Evolutionary conservation across 1,140 invertebrate genomes (phyloP).

Genomic region (Planococcus citri): DNA sequence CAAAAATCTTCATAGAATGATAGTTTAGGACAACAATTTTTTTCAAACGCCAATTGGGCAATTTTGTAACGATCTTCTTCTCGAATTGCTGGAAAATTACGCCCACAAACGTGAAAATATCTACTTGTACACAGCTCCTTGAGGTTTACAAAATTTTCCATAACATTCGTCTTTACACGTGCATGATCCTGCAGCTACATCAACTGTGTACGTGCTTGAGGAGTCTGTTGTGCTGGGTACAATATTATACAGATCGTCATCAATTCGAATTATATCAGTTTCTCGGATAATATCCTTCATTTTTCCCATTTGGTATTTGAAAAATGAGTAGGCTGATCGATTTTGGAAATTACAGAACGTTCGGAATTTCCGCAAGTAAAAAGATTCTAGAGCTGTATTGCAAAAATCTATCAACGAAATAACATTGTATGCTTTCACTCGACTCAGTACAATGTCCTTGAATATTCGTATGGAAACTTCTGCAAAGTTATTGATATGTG

Average conservation of each 20-base stretch:
- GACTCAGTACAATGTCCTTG: background rate
- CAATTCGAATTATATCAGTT: background rate
- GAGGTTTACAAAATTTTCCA: constrained; percentile 15
- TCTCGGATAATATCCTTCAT: background rate
- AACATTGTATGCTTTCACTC: constrained; percentile 17
- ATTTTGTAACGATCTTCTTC: background rate
- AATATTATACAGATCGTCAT: background rate
- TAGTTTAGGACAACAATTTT: no score
- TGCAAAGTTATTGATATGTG: constrained; percentile 14
- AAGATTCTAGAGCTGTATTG: background rate
- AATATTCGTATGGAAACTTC: constrained; percentile 16
- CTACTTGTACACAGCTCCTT: background rate
- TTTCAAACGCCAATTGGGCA: background rate
- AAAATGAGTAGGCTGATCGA: background rate
- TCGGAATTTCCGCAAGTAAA: background rate
- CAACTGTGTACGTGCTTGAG: background rate
- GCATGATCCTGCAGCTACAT: background rate
- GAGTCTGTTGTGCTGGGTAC: background rate
- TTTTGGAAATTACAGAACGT: background rate
- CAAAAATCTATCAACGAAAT: background rate
- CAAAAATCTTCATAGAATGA: no score
- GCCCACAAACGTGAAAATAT: background rate
- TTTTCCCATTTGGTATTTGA: background rate
- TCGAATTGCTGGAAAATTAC: constrained; percentile 7
- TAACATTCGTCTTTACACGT: background rate